These are phyloP conservation scores for Esox masquinongy DNA, from an alignment of 2,797 vertebrate species.

Conservation along the genomic window DNA sequence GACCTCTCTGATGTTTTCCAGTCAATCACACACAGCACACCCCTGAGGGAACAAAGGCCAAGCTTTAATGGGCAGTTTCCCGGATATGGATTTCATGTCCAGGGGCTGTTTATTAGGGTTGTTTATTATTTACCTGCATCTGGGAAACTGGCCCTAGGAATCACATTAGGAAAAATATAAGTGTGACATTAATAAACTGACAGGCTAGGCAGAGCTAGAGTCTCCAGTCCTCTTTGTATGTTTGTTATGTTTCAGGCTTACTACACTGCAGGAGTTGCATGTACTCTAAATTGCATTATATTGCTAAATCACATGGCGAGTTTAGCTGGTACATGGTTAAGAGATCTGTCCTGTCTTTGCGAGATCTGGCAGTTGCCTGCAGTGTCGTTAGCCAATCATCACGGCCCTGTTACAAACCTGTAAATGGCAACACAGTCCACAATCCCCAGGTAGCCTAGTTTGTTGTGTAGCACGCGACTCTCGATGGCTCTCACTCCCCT, in stretches of 20 bases:
- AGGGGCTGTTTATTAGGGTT: not conserved
- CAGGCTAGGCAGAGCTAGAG: not conserved
- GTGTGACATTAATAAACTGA: not conserved
- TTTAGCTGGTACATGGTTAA: not conserved
- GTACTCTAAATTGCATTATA: not conserved
- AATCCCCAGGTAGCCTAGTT: conserved; percentile 86
- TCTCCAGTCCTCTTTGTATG: not conserved
- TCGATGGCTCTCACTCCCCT: conserved; percentile 83
- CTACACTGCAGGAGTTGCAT: not conserved
- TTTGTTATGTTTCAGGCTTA: not conserved
- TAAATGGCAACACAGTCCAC: conserved; percentile 93
- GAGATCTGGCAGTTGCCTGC: not conserved
- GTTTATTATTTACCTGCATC: not conserved
- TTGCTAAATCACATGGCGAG: not conserved
- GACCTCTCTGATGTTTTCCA: conserved; percentile 97
- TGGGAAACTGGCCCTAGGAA: not conserved
- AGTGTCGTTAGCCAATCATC: not conserved
- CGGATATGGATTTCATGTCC: too few relatives aligned
- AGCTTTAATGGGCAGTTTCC: too few relatives aligned
- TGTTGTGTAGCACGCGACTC: conserved; percentile 83
- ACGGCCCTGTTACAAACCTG: conserved; percentile 69
- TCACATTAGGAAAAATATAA: not conserved
- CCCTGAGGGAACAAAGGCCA: conserved; percentile 67
- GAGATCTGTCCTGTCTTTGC: not conserved
- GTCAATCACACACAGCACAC: conserved; percentile 89